Evolutionary conservation across 2,113 vertebrate genomes (phyloP).

Genomic region (Cyprinodon tularosa): DNA sequence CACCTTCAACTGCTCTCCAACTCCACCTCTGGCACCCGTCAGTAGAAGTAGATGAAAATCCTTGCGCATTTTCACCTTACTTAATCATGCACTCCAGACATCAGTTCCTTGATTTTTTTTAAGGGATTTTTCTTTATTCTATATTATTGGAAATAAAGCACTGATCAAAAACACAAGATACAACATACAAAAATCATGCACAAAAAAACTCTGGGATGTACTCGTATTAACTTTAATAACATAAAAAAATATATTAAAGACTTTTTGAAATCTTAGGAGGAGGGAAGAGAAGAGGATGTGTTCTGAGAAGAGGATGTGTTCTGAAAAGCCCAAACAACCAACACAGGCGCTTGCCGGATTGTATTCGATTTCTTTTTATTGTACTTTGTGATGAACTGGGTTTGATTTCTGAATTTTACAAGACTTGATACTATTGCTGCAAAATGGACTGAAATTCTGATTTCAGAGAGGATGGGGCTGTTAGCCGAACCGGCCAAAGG

Average conservation of each 20-base stretch:
- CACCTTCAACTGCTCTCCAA: slow-evolving; percentile 46
- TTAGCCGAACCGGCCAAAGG: slow-evolving; percentile 14
- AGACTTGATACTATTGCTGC: slow-evolving; percentile 74
- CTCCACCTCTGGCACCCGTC: slow-evolving; percentile 46
- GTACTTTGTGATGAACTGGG: slow-evolving; percentile 71
- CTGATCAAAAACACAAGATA: slow-evolving; percentile 32
- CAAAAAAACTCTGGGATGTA: slow-evolving; percentile 75
- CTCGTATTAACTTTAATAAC: slow-evolving; percentile 37
- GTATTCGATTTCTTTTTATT: slow-evolving; percentile 76
- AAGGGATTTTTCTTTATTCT: slow-evolving; percentile 14
- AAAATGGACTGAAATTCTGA: slow-evolving; percentile 73
- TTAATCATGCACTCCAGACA: slow-evolving; percentile 4
- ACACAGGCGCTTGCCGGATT: slow-evolving; percentile 69
- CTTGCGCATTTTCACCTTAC: slow-evolving; percentile 21
- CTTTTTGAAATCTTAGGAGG: slow-evolving; percentile 34
- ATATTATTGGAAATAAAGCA: slow-evolving; percentile 30
- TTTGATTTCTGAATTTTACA: slow-evolving; percentile 66
- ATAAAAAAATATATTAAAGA: slow-evolving; percentile 14
- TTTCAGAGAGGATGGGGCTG: slow-evolving; percentile 57
- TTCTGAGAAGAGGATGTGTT: slow-evolving; percentile 47
- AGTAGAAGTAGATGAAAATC: slow-evolving; percentile 56
- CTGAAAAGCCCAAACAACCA: slow-evolving; percentile 55
- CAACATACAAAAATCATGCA: slow-evolving; percentile 32
- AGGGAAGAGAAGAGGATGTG: slow-evolving; percentile 42
- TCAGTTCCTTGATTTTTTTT: slow-evolving; percentile 11